Evolutionary conservation across 2,888 invertebrate species (phyloP), one percentile per base, ranked within the genome.

Genomic region (Noctua comes): DNA sequence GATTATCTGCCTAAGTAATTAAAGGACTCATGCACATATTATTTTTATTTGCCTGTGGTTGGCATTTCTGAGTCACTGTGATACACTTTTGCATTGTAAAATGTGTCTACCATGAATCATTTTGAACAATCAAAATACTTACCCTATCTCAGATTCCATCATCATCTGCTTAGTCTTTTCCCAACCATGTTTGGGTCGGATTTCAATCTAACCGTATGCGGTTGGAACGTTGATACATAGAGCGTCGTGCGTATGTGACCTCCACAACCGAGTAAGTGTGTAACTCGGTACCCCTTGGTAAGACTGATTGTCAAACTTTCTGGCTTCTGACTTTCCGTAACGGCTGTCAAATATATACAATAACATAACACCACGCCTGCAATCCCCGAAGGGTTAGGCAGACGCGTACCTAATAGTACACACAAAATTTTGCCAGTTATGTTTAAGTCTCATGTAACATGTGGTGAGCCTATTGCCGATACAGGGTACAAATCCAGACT

Each of bases 1-100:
- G n/a, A 10, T 80, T 70, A 80, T 70, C 69, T 65, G 21, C 8
- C 31, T 51, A 1, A 27, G 27, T 18, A 79, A 62, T 27, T 73
- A 79, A 51, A 72, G 59, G 27, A 54, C 54, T 54, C 27, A 36
- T 68, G 24, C 31, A 36, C 18, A 18, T 31, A 31, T 62, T 75
- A 76, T 16, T 51, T n/a, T 64, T 80, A 80, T 76, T 76, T 76
- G 40, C 48, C 36, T 18, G n/a, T 36, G 54, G n/a, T 36, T 7
- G 10, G 31, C 21, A 31, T 73, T 51, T 75, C n/a, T 80, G 31
- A 80, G 31, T 80, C 48, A 76, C 21, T 80, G 65, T 24, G 40
- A 40, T 21, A 69, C 40, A 43, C 0, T 27, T 77, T 51, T 46
- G 48, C 54, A 62, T 13, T 57, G 18, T 46, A 36, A 64, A 79